These are phyloP conservation scores for Prunella himalayana DNA, from an alignment of 2,113 vertebrate species.

Conservation along the genomic window DNA sequence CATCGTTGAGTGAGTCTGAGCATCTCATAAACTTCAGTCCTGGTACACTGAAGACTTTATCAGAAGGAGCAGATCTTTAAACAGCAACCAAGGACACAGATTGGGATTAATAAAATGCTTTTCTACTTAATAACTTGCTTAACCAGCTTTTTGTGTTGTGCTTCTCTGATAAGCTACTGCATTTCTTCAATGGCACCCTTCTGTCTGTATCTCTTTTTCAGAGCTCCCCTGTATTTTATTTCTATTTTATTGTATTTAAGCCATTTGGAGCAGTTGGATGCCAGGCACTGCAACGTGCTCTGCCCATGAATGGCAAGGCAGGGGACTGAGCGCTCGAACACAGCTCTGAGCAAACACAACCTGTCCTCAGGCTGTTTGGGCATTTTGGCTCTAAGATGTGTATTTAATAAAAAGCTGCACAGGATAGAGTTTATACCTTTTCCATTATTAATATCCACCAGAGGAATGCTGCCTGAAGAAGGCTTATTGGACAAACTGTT, in stretches of 20 bases:
- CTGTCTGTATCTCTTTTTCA: background rate
- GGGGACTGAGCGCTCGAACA: background rate
- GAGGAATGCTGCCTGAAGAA: background rate
- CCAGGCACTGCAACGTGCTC: background rate
- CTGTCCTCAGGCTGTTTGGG: background rate
- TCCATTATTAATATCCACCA: constrained; percentile 6
- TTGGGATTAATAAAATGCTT: background rate
- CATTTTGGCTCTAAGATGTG: background rate
- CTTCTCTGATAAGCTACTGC: background rate
- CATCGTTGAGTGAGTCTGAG: background rate
- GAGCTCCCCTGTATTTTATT: background rate
- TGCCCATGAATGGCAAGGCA: background rate
- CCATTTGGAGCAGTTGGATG: background rate
- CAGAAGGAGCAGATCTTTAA: background rate
- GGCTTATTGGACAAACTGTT: background rate
- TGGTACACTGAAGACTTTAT: background rate
- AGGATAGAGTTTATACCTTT: background rate
- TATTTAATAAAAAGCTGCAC: background rate
- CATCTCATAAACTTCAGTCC: background rate
- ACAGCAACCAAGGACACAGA: background rate
- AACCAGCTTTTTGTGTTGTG: background rate
- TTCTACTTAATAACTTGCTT: background rate
- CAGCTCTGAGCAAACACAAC: background rate
- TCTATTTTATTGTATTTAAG: background rate
- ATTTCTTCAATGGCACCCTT: background rate